These are phyloP conservation scores for Sebastiscus tertius DNA, from an alignment of 2,797 vertebrate species.

Conservation along the genomic window DNA sequence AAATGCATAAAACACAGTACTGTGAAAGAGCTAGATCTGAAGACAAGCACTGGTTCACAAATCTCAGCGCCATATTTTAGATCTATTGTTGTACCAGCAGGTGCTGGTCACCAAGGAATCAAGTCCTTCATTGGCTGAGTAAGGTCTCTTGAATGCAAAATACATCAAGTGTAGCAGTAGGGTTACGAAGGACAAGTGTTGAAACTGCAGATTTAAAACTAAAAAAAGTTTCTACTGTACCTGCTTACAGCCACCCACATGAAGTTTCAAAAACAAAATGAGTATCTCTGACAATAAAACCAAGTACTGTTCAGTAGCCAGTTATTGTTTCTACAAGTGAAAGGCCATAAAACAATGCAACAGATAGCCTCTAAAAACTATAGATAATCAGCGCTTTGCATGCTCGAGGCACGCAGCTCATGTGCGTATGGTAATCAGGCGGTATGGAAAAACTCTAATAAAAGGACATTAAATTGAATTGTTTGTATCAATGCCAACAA, in stretches of 20 bases:
- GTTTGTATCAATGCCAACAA: neutral
- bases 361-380: neutral
- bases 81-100: neutral
- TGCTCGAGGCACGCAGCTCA: neutral
- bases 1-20: neutral
- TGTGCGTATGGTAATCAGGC: neutral
- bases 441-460: neutral
- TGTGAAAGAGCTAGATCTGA: neutral
- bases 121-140: slow-evolving; percentile 5
- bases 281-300: neutral
- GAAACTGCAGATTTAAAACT: neutral
- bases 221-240: neutral
- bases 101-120: neutral
- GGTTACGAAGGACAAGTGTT: neutral
- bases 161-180: neutral
- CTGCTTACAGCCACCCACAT: no score
- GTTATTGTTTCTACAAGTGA: neutral
- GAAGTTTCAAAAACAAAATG: neutral
- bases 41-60: neutral
- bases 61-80: neutral
- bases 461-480: neutral
- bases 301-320: neutral
- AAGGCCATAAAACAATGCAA: neutral
- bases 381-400: neutral
- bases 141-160: neutral